Conservation (phyloP, 2,113 vertebrate species). For the Brienomyrus longianalis region DNA sequence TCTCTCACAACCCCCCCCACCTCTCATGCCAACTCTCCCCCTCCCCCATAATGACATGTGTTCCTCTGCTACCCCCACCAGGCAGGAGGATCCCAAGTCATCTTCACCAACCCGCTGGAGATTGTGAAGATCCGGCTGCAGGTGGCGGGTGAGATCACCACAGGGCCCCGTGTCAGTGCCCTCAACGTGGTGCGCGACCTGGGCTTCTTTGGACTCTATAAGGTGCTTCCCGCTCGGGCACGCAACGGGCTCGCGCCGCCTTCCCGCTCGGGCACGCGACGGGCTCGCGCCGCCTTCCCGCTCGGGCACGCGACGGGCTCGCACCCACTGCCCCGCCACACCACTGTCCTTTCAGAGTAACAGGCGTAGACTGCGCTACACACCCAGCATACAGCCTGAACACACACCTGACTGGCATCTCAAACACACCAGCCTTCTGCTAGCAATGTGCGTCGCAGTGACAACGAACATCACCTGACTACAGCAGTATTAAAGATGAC, state of each 20-base stretch:
- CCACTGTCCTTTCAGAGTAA: background rate
- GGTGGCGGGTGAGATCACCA: constrained; percentile 95
- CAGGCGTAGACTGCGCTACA: background rate
- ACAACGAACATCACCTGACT: background rate
- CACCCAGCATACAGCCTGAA: background rate
- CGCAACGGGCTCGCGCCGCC: background rate
- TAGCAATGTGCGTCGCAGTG: background rate
- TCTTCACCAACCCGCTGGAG: constrained; percentile 97
- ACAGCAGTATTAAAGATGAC: background rate
- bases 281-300: too few relatives aligned
- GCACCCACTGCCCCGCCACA: background rate
- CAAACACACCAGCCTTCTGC: background rate
- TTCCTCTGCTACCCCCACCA: constrained; percentile 39
- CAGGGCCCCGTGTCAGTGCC: constrained; percentile 86
- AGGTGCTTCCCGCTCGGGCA: constrained; percentile 62
- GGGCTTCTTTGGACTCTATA: constrained; percentile 94
- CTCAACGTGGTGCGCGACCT: constrained; percentile 82
- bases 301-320: background rate
- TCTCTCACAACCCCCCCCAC: background rate
- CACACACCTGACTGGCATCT: background rate
- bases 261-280: background rate
- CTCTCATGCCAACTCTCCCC: background rate
- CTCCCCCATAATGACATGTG: background rate
- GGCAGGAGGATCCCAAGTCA: constrained; percentile 95
- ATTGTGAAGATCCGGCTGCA: constrained; percentile 98